Evolutionary conservation across 1,140 invertebrate species (phyloP), one percentile per base, ranked within the genome.

Genomic region (Polyergus mexicanus): DNA sequence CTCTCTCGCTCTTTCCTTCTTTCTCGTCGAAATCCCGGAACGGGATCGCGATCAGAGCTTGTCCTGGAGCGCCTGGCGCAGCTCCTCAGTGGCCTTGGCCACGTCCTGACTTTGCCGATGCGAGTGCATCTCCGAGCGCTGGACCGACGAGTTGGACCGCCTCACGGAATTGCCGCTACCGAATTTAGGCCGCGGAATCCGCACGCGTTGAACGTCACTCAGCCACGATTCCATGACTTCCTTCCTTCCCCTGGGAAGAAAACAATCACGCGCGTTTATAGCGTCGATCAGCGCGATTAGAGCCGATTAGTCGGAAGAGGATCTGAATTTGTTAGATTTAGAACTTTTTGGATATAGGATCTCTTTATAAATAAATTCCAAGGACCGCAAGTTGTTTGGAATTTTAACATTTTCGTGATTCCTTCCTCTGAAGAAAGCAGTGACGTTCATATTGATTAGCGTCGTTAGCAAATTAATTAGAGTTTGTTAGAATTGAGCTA

Each of bases 111-210:
- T 87, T 76, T 93, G 93, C 65, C 94, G 93, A 35, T 77, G 75
- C 51, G 88, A 91, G 65, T 92, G 92, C 25, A 92, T 87, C 35
- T 95, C 95, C 35, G 91, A 86, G 56, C 93, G 90, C 62, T 94
- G 94, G 44, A 92, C 93, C 54, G 91, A 92, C 28, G 95, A 95
- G 66, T 94, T 95, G 35, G 94, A 95, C 10, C 93, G 90, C 54
- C 94, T 90, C 78, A 95, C 93, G 11, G 94, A 93, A 88, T 95
- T 95, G 89, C 96, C 96, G 87, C 96, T 96, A 84, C 96, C 97
- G 92, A 98, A 98, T 96, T 98, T 98, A 44, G 97, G 97, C 84
- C 97, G 96, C 69, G 97, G 97, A 88, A 98, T 98, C 86, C 97
- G 95, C 78, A 98, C 97, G 90, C 97, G 96, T 94, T 98, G 98